Percentiles rank a stretch among this genome's conserved stretches.
Conservation (phyloP, 2,888 invertebrate species). For the Fabriciana adippe region DNA sequence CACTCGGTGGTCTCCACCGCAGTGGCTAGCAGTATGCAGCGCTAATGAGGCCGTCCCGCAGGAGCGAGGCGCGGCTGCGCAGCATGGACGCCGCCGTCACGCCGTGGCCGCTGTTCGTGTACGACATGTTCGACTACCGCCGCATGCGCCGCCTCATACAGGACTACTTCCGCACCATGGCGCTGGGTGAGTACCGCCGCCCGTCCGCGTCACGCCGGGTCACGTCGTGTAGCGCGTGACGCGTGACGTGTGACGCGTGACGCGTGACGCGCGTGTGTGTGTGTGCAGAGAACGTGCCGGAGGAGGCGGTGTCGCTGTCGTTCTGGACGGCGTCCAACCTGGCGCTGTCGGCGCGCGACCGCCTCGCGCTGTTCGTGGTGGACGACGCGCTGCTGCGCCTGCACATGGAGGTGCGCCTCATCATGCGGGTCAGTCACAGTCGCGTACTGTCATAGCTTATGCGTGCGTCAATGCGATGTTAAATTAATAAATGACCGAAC, state of each 20-base stretch:
- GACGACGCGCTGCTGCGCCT: constrained; percentile 71
- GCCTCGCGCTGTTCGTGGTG: constrained; percentile 62
- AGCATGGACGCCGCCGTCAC: constrained; percentile 64
- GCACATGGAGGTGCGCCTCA: constrained; percentile 63
- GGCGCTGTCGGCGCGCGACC: constrained; percentile 62
- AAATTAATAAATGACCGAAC: not conserved
- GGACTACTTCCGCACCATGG: constrained; percentile 56
- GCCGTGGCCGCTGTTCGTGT: constrained; percentile 74
- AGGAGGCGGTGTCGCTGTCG: constrained; percentile 69
- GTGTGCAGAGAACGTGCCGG: constrained; percentile 52
- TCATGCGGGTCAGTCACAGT: constrained; percentile 47
- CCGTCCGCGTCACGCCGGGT: not conserved
- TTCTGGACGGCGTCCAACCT: constrained; percentile 77
- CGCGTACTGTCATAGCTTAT: not conserved
- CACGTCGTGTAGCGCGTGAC: not conserved
- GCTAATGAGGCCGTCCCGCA: constrained; percentile 25
- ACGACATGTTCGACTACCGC: constrained; percentile 64
- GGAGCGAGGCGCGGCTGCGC: constrained; percentile 49
- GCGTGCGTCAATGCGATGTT: too few species aligned
- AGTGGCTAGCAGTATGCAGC: too few species aligned
- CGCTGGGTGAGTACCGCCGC: constrained; percentile 47
- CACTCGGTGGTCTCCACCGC: too few species aligned
- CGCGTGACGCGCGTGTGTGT: not conserved
- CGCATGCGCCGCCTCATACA: constrained; percentile 56
- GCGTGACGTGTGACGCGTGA: not conserved